phyloP scores from a whole-genome alignment of 2,888 invertebrate genomes.

The Nipponacmea schrenckii region DNA sequence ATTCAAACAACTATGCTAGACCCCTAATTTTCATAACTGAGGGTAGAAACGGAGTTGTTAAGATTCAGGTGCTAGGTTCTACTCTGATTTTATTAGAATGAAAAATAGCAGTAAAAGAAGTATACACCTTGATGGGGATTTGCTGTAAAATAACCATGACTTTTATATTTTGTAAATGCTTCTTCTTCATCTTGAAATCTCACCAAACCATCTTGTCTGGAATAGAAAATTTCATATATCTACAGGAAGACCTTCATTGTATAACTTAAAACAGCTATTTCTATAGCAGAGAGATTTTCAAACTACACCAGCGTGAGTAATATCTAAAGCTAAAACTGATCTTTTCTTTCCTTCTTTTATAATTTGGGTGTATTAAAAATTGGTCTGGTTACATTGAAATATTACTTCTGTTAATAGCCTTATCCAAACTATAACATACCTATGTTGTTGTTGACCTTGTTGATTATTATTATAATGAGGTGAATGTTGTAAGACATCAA shows the following conservation, averaged over 20 bases:
- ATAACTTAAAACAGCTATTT: background rate
- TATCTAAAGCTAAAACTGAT: constrained; percentile 10
- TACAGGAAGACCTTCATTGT: background rate
- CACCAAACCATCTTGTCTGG: constrained; percentile 53
- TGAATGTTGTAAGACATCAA: constrained; percentile 27
- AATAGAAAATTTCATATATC: constrained; percentile 9
- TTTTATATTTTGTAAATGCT: constrained; percentile 62
- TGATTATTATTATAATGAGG: background rate
- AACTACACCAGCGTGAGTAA: background rate
- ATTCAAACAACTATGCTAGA: too few species aligned
- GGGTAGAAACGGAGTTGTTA: too few species aligned
- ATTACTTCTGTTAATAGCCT: too few species aligned
- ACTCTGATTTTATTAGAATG: too few species aligned
- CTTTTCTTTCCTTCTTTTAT: constrained; percentile 27
- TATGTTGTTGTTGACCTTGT: too few species aligned
- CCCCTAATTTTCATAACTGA: too few species aligned
- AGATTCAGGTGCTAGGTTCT: too few species aligned
- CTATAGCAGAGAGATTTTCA: constrained; percentile 1
- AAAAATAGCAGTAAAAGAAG: too few species aligned
- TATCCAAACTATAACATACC: too few species aligned
- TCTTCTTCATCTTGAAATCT: constrained; percentile 60
- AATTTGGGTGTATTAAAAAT: too few species aligned
- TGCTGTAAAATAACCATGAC: constrained; percentile 63
- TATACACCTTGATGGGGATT: constrained; percentile 53
- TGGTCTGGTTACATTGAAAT: too few species aligned